These are phyloP conservation scores for Eretmochelys imbricata DNA, from an alignment of 2,113 vertebrate species.

Conservation along the genomic window DNA sequence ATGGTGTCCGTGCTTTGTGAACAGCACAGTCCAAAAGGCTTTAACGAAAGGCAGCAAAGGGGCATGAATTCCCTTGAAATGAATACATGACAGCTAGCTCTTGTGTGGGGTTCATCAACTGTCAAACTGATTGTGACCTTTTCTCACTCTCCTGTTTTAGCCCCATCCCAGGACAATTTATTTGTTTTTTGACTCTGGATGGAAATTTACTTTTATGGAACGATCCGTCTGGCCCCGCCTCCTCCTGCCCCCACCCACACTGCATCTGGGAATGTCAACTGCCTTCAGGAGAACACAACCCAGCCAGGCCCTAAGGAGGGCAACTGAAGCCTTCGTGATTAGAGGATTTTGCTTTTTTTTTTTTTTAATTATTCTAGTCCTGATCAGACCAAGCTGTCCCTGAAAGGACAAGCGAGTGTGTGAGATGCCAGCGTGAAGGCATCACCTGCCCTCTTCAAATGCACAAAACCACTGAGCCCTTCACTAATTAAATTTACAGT, in stretches of 20 bases:
- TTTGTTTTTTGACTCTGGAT: not conserved
- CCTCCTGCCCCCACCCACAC: not conserved
- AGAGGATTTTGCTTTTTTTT: not conserved
- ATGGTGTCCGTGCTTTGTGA: not conserved
- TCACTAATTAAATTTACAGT: not conserved
- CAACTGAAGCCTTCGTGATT: not conserved
- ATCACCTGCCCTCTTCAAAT: not conserved
- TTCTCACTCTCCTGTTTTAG: not conserved
- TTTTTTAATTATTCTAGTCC: not conserved
- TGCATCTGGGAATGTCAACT: not conserved
- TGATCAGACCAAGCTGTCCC: not conserved
- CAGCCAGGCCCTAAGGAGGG: not conserved
- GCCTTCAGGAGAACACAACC: not conserved
- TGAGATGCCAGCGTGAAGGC: not conserved
- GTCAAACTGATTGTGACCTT: not conserved
- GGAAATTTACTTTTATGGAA: not conserved
- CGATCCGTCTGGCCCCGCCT: not conserved
- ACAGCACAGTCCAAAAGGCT: not conserved
- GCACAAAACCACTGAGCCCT: not conserved
- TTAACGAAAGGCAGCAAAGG: not conserved
- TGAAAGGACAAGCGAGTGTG: not conserved
- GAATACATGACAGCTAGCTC: not conserved
- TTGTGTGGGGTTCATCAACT: not conserved
- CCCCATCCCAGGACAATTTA: not conserved
- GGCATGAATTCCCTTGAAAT: not conserved